Evolutionary conservation across 2,888 invertebrate genomes (phyloP).

Genomic region (Torymus aiolomorphi): DNA sequence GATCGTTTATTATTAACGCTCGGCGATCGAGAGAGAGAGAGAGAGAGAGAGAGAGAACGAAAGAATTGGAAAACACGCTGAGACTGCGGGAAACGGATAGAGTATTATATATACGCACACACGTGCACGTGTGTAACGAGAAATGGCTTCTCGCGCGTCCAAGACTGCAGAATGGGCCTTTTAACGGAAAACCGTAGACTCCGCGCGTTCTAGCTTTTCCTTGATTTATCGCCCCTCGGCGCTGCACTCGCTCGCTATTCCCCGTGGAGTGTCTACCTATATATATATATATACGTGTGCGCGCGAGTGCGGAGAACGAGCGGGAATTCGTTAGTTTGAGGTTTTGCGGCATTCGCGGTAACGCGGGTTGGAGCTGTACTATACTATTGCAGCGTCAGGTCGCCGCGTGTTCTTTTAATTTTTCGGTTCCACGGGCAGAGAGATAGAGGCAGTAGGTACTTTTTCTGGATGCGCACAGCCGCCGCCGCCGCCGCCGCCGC

Average conservation of each 20-base stretch:
- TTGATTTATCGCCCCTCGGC: slow-evolving; percentile 5
- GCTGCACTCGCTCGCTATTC: not conserved
- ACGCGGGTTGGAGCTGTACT: not conserved
- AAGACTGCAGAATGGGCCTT: not conserved
- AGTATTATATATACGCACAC: no score
- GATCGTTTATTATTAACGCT: slow-evolving; percentile 64
- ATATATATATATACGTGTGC: no score
- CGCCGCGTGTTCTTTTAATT: slow-evolving; percentile 7
- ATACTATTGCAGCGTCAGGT: not conserved
- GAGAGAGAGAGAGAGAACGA: no score
- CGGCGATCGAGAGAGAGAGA: slow-evolving; percentile 25
- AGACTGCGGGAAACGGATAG: no score
- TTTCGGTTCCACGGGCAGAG: not conserved
- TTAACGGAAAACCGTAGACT: slow-evolving; percentile 21
- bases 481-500: no score
- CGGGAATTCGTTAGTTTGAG: slow-evolving; percentile 24
- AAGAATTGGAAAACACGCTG: no score
- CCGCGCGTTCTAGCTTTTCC: slow-evolving; percentile 1
- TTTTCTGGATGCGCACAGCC: no score
- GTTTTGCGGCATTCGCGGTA: not conserved
- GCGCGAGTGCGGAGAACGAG: no score
- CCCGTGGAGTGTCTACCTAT: no score
- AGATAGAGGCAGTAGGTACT: not conserved
- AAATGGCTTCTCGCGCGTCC: no score
- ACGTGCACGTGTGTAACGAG: no score